These are phyloP conservation scores for Ooceraea biroi DNA, from an alignment of 1,140 invertebrate species.

Conservation along the genomic window DNA sequence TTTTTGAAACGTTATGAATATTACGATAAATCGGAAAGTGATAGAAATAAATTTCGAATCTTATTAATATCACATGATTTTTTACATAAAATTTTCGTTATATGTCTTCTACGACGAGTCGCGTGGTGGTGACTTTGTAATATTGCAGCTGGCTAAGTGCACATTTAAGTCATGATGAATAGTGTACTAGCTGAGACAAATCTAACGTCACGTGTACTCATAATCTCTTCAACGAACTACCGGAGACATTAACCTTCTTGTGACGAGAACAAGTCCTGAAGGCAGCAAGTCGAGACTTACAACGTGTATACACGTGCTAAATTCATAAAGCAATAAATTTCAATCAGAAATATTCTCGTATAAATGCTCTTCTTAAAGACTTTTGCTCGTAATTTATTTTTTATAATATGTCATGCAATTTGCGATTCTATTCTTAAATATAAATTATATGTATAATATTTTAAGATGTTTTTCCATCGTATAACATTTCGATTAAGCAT, in stretches of 20 bases:
- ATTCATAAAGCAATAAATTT: conserved; percentile 10
- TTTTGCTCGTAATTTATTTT: too few relatives aligned
- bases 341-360: neutral
- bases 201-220: conserved; percentile 38
- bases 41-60: too few relatives aligned
- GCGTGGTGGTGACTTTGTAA: neutral
- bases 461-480: conserved; percentile 26
- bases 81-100: conserved; percentile 24
- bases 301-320: neutral
- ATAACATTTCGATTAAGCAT: conserved; percentile 43
- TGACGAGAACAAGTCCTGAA: conserved; percentile 4
- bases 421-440: too few relatives aligned
- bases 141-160: neutral
- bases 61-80: neutral
- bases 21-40: too few relatives aligned
- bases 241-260: conserved; percentile 29
- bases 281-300: neutral
- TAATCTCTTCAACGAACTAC: conserved; percentile 28
- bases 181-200: conserved; percentile 37
- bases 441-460: neutral
- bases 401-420: too few relatives aligned
- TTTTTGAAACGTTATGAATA: too few relatives aligned
- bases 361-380: neutral
- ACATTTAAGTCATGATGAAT: conserved; percentile 25
- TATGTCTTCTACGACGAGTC: neutral